A percentile compares a stretch with the other conserved stretches of the same genome.
Evolutionary conservation across 2,888 invertebrate species (phyloP).

Genomic region (Harpalus rubripes): DNA sequence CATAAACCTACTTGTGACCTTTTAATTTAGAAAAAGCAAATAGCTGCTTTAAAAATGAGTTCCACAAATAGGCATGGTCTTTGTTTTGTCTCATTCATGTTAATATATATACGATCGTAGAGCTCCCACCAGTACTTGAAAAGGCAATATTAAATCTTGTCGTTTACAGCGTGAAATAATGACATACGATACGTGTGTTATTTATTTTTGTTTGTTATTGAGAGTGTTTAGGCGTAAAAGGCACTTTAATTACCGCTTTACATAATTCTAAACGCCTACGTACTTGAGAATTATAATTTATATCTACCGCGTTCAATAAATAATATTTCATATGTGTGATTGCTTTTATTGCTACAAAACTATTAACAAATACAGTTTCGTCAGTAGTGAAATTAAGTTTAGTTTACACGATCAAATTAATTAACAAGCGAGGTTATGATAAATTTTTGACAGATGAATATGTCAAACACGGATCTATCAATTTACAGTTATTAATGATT

Average conservation of each 20-base stretch:
- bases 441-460: constrained; percentile 45
- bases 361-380: constrained; percentile 41
- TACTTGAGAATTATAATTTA: constrained; percentile 53
- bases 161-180: constrained; percentile 52
- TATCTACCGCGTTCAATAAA: constrained; percentile 48
- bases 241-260: constrained; percentile 64
- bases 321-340: constrained; percentile 48
- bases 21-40: constrained; percentile 34
- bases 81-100: constrained; percentile 49
- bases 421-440: constrained; percentile 49
- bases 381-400: constrained; percentile 43
- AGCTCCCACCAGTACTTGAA: constrained; percentile 27
- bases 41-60: constrained; percentile 32
- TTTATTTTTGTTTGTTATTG: constrained; percentile 63
- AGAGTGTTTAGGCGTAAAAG: constrained; percentile 62
- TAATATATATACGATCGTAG: constrained; percentile 38
- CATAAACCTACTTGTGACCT: constrained; percentile 39
- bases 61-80: constrained; percentile 41
- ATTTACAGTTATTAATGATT: constrained; percentile 47
- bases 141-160: constrained; percentile 55
- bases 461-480: constrained; percentile 44
- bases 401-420: constrained; percentile 51
- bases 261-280: constrained; percentile 61
- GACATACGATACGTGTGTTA: constrained; percentile 55
- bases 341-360: constrained; percentile 42